These are phyloP conservation scores for Globia sparganii DNA, from an alignment of 2,888 invertebrate genomes.

Conservation along the genomic window DNA sequence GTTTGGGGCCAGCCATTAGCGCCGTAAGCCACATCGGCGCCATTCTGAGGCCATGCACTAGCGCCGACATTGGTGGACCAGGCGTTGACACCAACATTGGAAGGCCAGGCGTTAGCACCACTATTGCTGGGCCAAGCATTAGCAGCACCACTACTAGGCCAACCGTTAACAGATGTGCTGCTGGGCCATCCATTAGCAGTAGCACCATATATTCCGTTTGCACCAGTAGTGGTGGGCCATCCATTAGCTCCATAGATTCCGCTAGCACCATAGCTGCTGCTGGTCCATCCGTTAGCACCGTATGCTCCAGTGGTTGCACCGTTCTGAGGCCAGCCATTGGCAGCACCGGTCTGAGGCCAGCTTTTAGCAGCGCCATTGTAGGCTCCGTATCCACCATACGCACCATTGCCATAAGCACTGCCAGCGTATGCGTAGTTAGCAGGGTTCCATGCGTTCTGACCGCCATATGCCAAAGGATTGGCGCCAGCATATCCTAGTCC, in stretches of 20 bases:
- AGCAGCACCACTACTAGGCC: conserved; percentile 1
- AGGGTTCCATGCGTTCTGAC: conserved; percentile 51
- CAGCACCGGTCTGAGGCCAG: conserved; percentile 25
- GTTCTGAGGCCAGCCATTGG: conserved; percentile 30
- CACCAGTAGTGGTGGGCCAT: conserved; percentile 28
- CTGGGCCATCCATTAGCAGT: conserved; percentile 20
- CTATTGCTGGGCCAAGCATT: conserved; percentile 28
- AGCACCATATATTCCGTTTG: conserved; percentile 29
- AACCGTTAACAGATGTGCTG: conserved; percentile 31
- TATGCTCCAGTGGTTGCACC: conserved; percentile 13
- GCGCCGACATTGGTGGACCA: conserved; percentile 31
- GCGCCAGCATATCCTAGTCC: conserved; percentile 76
- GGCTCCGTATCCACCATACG: conserved; percentile 24
- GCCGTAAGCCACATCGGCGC: conserved; percentile 30
- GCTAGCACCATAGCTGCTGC: background rate
- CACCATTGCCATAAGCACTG: conserved; percentile 11
- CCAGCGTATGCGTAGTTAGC: conserved; percentile 8
- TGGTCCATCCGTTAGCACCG: conserved; percentile 22
- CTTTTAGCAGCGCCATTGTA: conserved; percentile 33
- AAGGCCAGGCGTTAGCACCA: conserved; percentile 45
- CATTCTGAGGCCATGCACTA: conserved; percentile 37
- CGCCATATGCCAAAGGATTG: conserved; percentile 58
- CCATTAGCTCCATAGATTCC: conserved; percentile 11
- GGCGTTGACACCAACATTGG: conserved; percentile 24
- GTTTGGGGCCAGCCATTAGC: conserved; percentile 43